Evolutionary conservation across 2,888 invertebrate species (phyloP), one percentile per base, ranked within the genome.

Genomic region (Hipparchia sbordonii): DNA sequence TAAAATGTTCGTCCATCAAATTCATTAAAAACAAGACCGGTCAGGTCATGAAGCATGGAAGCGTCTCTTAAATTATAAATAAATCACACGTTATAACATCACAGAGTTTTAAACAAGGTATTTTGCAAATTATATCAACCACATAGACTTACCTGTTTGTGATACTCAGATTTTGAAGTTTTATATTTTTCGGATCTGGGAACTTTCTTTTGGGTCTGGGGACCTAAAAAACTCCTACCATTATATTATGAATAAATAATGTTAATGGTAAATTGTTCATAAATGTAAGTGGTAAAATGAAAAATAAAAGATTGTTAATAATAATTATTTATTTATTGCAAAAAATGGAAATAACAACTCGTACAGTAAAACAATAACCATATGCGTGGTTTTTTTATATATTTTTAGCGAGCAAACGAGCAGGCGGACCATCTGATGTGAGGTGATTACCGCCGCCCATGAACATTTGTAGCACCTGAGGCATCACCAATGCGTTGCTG

Each of bases 1-100:
- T 39, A 39, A 12, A 51, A 56, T 7, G 12, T 74, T 72, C 71
- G 59, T 71, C 74, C 74, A 72, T 56, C 61, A 74, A 72, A 51
- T 68, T 56, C n/a, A 7, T n/a, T 23, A 2, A 65, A 23, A 63
- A n/a, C 10, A 54, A 12, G 33, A 48, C 56, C 54, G 9, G 52
- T 48, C 48, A 6, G 10, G 54, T 45, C 54, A n/a, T 3, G 45
- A 60, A 70, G 70, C 45, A 54, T 74, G 54, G 74, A 72, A 51
- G 72, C 45, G 72, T 67, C 39, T 72, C 46, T 48, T 7, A 13
- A 7, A 33, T 23, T n/a, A n/a, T 46, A 7, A 45, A n/a, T 33
- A 39, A 60, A 60, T 39, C 12, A 60, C 60, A 60, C 12, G 1
- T 10, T 52, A 12, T 52, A 39, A 39, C 39, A 39, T 39, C 39